These are phyloP conservation scores for Drosophila infuscata DNA, from an alignment of 2,888 invertebrate genomes.

Conservation along the genomic window DNA sequence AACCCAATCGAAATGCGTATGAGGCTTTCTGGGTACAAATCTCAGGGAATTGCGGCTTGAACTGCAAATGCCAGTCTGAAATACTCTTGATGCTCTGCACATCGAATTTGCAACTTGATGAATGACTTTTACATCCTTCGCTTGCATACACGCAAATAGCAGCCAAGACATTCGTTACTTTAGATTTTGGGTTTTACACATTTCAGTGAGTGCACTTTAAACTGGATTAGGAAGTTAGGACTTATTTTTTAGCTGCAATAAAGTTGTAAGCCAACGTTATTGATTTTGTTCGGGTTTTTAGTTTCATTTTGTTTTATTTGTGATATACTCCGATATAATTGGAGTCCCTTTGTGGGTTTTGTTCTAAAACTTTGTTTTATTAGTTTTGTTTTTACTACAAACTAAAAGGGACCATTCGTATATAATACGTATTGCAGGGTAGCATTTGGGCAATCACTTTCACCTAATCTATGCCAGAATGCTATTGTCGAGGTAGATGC, in stretches of 20 bases:
- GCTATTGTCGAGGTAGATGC: background rate
- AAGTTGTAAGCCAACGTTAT: background rate
- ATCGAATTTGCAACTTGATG: background rate
- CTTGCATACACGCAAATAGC: background rate
- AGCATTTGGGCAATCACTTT: background rate
- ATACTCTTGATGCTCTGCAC: too few species aligned
- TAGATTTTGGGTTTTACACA: background rate
- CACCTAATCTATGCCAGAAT: too few species aligned
- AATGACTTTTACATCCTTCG: background rate
- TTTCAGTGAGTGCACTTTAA: too few species aligned
- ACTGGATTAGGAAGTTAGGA: background rate
- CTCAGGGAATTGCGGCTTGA: background rate
- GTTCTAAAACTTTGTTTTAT: too few species aligned
- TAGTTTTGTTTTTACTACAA: background rate
- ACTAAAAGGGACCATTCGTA: background rate
- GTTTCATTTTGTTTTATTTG: background rate
- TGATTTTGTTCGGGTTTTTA: background rate
- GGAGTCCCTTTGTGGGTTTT: background rate
- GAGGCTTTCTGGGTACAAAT: background rate
- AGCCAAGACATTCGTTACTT: background rate
- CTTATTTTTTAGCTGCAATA: background rate
- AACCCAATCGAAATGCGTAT: background rate
- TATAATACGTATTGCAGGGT: conserved; percentile 3
- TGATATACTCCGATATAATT: background rate
- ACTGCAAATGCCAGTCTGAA: background rate